A percentile compares a stretch with the other conserved stretches of the same genome.
Conservation (phyloP, 2,888 invertebrate species). For the Ptychoptera albimana region DNA sequence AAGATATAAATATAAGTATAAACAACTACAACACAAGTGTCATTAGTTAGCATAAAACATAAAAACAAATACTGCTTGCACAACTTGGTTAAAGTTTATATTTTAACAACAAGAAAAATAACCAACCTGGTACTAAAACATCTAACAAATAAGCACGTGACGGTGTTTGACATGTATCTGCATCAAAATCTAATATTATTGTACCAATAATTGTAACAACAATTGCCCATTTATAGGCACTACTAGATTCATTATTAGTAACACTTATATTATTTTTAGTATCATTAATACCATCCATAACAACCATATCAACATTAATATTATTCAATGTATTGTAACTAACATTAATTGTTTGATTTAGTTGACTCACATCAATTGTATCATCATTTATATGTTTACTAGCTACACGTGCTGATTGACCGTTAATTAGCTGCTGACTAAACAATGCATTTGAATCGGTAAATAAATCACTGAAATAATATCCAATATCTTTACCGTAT, state of each 20-base stretch:
- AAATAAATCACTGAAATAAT: conserved; percentile 31
- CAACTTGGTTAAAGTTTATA: too few species aligned
- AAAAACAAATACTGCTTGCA: too few species aligned
- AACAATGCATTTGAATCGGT: not conserved
- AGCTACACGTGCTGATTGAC: too few species aligned
- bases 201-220: conserved; percentile 43
- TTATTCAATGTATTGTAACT: not conserved
- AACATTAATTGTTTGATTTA: not conserved
- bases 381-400: not conserved
- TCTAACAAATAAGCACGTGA: conserved; percentile 45
- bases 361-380: not conserved
- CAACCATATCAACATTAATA: not conserved
- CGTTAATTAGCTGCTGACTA: too few species aligned
- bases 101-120: not conserved
- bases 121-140: conserved; percentile 34
- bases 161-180: conserved; percentile 48
- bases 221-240: conserved; percentile 24
- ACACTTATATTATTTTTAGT: not conserved
- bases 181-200: conserved; percentile 43
- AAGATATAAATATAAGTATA: not conserved
- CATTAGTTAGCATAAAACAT: too few species aligned
- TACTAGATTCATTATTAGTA: not conserved
- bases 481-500: conserved; percentile 38
- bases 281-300: not conserved
- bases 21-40: too few species aligned